Percentiles rank a stretch among this genome's conserved stretches.
These are phyloP conservation scores for Morone chrysops DNA, from an alignment of 2,113 vertebrate species.

Conservation along the genomic window DNA sequence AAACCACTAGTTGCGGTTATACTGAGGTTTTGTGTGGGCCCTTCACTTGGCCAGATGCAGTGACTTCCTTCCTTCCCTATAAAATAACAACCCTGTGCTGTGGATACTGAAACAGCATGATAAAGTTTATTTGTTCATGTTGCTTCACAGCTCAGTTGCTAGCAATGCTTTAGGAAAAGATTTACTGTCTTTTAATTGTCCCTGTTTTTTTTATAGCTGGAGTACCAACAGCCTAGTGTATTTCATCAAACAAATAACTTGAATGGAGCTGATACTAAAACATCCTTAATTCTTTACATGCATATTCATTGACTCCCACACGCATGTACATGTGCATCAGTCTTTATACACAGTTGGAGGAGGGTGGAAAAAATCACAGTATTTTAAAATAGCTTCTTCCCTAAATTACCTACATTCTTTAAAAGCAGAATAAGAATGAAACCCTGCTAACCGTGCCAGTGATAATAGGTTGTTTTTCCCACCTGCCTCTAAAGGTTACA, in stretches of 20 bases:
- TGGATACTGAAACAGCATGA: neutral
- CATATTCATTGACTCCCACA: neutral
- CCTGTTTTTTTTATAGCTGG: neutral
- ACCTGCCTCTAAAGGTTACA: constrained; percentile 69
- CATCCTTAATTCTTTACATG: neutral
- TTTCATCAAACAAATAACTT: constrained; percentile 6
- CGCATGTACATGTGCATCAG: neutral
- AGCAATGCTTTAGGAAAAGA: neutral
- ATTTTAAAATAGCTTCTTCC: neutral
- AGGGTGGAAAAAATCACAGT: neutral
- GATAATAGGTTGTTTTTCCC: constrained; percentile 61
- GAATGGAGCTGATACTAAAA: neutral
- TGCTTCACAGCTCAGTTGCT: neutral
- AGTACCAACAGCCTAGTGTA: neutral
- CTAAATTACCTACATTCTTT: constrained; percentile 11
- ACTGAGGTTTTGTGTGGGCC: too few relatives aligned
- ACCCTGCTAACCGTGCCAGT: constrained; percentile 39
- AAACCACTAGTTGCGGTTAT: neutral
- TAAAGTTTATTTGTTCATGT: constrained; percentile 17
- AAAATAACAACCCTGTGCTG: neutral
- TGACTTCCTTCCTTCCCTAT: neutral
- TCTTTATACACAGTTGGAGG: neutral
- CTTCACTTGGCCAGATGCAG: neutral
- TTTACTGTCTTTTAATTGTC: neutral
- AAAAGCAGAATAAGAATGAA: neutral